Evolutionary conservation across 2,797 vertebrate genomes (phyloP), one percentile per base, ranked within the genome.

Genomic region (Esox lucius): DNA sequence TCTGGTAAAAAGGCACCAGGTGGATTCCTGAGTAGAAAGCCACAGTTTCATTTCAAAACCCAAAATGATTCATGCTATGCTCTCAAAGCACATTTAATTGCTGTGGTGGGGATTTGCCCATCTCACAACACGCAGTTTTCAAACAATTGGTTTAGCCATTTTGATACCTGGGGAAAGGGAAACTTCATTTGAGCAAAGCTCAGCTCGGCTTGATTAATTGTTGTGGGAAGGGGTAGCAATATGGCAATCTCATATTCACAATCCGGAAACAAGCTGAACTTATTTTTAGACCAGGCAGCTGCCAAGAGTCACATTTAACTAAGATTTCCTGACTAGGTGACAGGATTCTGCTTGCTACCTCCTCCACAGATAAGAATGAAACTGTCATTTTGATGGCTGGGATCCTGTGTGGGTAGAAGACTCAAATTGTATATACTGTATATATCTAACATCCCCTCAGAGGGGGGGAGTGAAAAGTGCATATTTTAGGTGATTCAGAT

Each of bases 141-240:
- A 70, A 82, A 82, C 81, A 85, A 87, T 78, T 84, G 75, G 68
- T 65, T 76, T 80, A 81, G 82, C 79, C 84, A 69, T 75, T 83
- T 71, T 81, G 83, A 87, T 87, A 87, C 80, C 83, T 67, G 68
- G 84, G 88, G 79, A 87, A 74, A 81, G 79, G 85, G 83, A 86
- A 85, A 88, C 85, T 85, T 86, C 76, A 77, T 90, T 87, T 86
- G 81, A 83, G 82, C 83, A 80, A 59, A 68, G 83, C 85, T 83
- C 80, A 82, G 87, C 85, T 80, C 65, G 78, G 72, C 81, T 88
- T 91, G 89, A 91, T 91, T 91, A 92, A 92, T 92, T 89, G 89
- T 90, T 90, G 85, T 87, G 88, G 87, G 85, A 87, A 89, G 86
- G 80, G 82, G 83, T 78, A 80, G 86, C 35, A 86, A 91, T 90